Base-by-base conservation (phyloP, 1,140 invertebrate species). In the Steinernema feltiae region DNA sequence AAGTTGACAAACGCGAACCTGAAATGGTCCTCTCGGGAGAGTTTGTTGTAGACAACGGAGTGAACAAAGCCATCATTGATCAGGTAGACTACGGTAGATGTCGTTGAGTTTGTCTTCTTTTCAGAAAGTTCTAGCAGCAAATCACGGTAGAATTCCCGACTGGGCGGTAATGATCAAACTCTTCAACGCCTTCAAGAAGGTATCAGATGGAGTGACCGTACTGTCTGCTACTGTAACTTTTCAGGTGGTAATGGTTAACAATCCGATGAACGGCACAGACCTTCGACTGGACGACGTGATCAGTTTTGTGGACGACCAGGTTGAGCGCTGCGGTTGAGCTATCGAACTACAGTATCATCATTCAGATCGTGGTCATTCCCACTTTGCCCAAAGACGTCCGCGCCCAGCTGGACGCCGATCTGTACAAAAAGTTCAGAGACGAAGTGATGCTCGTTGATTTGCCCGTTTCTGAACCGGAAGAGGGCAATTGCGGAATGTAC, bases 1-100 rank as follows among this genome's bases (percentile, higher is more conserved):
- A 73, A 69, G 32, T 84, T 21, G 80, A 82, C 53, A 82, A 83
- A 78, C 30, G 79, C 17, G 82, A 83, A 46, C 17, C 41, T 1
- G 82, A 83, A 48, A 48, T 85, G 70, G 72, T 76, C 12, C 48
- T 83, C 29, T 76, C 78, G 18, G 82, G 32, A 1, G 69, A 63
- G 30, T 74, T 84, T 21, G 79, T 83, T 17, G 82, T 83, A 31
- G 83, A 83, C 32, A 83, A 83, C 72, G 82, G 82, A 1, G 70
- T 83, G 1, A 84, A 83, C 48, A 77, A 81, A 48, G 82, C 82
- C 32, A 30, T 83, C 1, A 53, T 83, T 32, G 79, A 80, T 17
- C 72, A 82, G 69, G 81, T 82, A 31, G 35, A 48, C 71, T 63
- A 41, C 7, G 35, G 18, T 7, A 41, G 53, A 63, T 12, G 24